Conservation (phyloP, 2,113 vertebrate genomes). For the Salvelinus namaycush region DNA sequence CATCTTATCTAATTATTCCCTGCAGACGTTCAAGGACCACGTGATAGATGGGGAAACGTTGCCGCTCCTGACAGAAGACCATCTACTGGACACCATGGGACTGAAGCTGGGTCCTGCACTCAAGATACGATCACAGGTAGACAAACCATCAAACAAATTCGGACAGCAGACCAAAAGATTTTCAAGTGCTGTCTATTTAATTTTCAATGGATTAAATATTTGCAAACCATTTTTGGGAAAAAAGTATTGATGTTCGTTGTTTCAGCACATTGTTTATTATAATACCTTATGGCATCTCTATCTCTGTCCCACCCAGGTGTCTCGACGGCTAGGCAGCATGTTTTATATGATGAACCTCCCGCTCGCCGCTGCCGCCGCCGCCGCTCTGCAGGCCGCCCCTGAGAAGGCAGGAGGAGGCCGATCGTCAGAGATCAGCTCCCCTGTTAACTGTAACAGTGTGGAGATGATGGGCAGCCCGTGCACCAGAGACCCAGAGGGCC, state of each 20-base stretch:
- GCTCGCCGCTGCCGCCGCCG: conserved; percentile 54
- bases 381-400: conserved; percentile 66
- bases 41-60: conserved; percentile 95
- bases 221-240: background rate
- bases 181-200: background rate
- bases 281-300: too few species aligned
- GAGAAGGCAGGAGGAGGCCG: conserved; percentile 79
- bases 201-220: background rate
- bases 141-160: conserved; percentile 22
- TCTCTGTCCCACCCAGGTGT: conserved; percentile 74
- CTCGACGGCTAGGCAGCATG: conserved; percentile 80
- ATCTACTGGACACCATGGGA: conserved; percentile 91
- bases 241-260: too few species aligned
- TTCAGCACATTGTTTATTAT: background rate
- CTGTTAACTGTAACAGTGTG: conserved; percentile 79
- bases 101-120: conserved; percentile 92
- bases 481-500: conserved; percentile 74
- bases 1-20: conserved; percentile 4
- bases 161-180: background rate
- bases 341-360: conserved; percentile 85
- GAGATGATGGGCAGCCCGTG: conserved; percentile 76
- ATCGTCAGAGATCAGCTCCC: conserved; percentile 76
- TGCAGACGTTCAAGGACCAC: conserved; percentile 90
- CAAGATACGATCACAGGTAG: conserved; percentile 97
- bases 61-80: conserved; percentile 91